These are phyloP conservation scores for Thermophis baileyi DNA, from an alignment of 2,113 vertebrate genomes.

Conservation along the genomic window DNA sequence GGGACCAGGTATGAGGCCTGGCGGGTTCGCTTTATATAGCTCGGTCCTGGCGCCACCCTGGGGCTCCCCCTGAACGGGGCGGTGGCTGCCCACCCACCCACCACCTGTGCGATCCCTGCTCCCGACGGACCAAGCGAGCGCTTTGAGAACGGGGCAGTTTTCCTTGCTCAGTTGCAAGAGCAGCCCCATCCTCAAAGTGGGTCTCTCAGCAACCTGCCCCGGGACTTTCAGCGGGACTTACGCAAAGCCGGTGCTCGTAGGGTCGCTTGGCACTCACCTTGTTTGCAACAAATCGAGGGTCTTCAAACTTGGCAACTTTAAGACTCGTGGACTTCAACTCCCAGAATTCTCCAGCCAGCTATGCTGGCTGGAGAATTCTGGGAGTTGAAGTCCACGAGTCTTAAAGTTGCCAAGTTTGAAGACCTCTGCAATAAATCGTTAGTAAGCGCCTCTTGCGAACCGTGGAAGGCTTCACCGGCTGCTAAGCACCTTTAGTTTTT, in stretches of 20 bases:
- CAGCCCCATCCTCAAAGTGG: background rate
- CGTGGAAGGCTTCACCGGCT: background rate
- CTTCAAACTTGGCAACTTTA: too few relatives aligned
- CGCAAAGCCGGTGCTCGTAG: background rate
- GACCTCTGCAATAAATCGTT: background rate
- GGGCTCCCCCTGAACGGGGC: slow-evolving; percentile 1
- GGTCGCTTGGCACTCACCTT: too few relatives aligned
- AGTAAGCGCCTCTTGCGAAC: background rate
- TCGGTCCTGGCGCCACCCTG: slow-evolving; percentile 38
- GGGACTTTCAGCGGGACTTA: background rate
- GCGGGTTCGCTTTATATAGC: slow-evolving; percentile 39
- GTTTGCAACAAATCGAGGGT: too few relatives aligned
- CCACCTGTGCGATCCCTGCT: background rate
- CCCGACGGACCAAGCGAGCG: background rate
- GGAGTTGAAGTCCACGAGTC: too few relatives aligned
- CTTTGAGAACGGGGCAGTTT: background rate
- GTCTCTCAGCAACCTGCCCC: background rate
- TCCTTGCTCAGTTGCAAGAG: background rate
- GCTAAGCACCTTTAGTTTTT: background rate
- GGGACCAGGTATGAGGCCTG: slow-evolving; percentile 30
- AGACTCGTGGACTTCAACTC: too few relatives aligned
- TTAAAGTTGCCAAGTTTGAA: too few relatives aligned
- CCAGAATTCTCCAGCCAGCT: too few relatives aligned
- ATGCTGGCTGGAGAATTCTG: too few relatives aligned
- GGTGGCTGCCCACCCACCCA: slow-evolving; percentile 32